Conservation (phyloP, 2,888 invertebrate genomes). For the Acanthosepion lycidas region DNA sequence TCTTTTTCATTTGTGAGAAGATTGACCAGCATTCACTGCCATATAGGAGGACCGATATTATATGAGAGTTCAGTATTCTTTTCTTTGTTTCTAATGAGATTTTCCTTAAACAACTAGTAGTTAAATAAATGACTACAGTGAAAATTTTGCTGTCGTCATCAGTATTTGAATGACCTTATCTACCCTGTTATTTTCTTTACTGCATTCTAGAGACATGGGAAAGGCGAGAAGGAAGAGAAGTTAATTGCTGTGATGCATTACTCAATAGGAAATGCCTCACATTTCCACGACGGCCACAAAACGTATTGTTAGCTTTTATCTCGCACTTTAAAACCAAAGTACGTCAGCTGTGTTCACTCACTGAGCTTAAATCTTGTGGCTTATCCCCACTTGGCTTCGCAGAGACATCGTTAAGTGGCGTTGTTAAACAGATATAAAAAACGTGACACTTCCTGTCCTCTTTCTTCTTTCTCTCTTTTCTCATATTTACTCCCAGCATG, state of each 20-base stretch:
- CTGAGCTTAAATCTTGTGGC: background rate
- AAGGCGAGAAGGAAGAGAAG: background rate
- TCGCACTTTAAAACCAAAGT: background rate
- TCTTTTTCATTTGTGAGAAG: too few species aligned
- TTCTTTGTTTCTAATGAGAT: too few species aligned
- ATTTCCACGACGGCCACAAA: background rate
- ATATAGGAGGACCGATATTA: too few species aligned
- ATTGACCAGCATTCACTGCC: too few species aligned
- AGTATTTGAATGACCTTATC: background rate
- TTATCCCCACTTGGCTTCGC: too few species aligned
- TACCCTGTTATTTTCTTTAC: conserved; percentile 14
- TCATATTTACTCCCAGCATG: too few species aligned
- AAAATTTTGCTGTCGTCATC: background rate
- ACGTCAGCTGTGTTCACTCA: background rate
- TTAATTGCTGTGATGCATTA: background rate
- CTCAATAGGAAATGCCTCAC: background rate
- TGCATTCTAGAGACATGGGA: background rate
- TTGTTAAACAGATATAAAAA: too few species aligned
- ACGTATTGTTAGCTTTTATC: background rate
- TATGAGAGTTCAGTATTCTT: too few species aligned
- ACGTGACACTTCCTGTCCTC: too few species aligned
- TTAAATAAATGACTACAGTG: background rate
- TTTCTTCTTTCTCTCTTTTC: too few species aligned
- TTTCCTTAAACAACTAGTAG: background rate
- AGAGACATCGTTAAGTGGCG: too few species aligned